A percentile compares a stretch with the other conserved stretches of the same genome.
These are phyloP conservation scores for Ictidomys tridecemlineatus DNA, from an alignment of 2,113 vertebrate species.

Conservation along the genomic window DNA sequence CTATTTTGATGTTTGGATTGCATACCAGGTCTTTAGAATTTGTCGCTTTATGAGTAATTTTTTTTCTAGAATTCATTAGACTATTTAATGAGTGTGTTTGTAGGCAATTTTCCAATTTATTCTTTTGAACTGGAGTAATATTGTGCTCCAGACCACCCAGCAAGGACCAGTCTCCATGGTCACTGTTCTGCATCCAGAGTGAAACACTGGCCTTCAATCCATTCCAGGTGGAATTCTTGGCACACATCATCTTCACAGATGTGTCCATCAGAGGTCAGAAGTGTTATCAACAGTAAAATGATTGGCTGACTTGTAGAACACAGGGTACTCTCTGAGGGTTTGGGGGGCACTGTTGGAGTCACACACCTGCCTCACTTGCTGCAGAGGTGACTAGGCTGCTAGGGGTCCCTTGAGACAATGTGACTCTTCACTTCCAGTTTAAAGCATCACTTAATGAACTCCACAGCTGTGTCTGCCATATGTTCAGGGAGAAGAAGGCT, in stretches of 20 bases:
- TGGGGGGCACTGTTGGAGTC: neutral
- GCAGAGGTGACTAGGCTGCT: neutral
- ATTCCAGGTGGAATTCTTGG: constrained; percentile 21
- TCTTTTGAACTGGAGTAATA: constrained; percentile 58
- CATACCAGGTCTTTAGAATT: neutral
- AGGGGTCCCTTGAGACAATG: neutral
- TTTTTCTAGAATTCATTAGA: constrained; percentile 51
- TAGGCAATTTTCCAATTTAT: constrained; percentile 60
- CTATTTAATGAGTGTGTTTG: constrained; percentile 12
- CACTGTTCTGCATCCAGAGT: neutral
- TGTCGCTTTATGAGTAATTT: neutral
- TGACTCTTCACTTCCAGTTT: neutral
- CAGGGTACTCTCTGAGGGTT: neutral
- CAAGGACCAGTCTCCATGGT: neutral
- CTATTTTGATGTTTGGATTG: constrained; percentile 17
- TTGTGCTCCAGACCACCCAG: constrained; percentile 51
- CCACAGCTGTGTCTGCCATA: neutral
- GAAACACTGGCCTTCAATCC: neutral
- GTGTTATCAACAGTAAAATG: constrained; percentile 6
- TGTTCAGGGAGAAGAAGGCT: neutral
- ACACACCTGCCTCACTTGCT: neutral
- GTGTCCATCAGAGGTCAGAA: neutral
- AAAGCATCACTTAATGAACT: neutral
- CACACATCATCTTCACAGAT: constrained; percentile 21
- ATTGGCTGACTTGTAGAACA: neutral